Evolutionary conservation across 2,888 invertebrate species (phyloP), one percentile per base, ranked within the genome.

Genomic region (Leptopilina drosophilae): DNA sequence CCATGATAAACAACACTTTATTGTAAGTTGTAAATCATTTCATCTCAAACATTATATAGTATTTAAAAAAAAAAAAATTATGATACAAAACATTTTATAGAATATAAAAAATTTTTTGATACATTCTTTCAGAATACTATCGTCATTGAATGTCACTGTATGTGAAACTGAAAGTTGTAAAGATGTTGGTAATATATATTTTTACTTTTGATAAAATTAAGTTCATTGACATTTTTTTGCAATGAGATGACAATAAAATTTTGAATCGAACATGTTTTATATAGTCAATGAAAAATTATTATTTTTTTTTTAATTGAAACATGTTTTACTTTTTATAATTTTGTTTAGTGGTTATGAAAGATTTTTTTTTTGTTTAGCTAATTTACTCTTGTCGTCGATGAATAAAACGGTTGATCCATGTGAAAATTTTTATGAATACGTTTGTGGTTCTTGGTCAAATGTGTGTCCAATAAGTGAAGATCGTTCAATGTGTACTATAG

Each of bases 391-490:
- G 3, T 77, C 78, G 67, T 59, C 80, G 12, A 80, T 82, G 76
- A 80, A 82, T 66, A 20, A 15, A 12, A 76, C 77, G 9, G 79
- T 76, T 42, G 66, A 82, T n/a, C 80, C 82, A 5, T 82, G 82
- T 73, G 64, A 67, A 33, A 62, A 82, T 69, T 69, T 69, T 53
- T 69, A 69, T 26, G 67, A 69, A 69, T 69, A 20, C 14, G 67
- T 69, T 6, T 64, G 82, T 56, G 82, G 82, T 14, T 76, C 78
- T 62, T 82, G 80, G 80, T 26, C 77, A 0, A 15, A 49, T n/a
- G 78, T 79, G 40, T 82, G 77, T 46, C 76, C 78, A 20, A 20
- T 79, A 49, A 77, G 79, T 42, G 53, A 69, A 15, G 62, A 49
- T 2, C 11, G 11, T 49, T 49, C 8, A 62, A 64, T 73, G 42